phyloP scores from a whole-genome alignment of 64 coral and sea anemone species.

The Cladopsammia gracilis region DNA sequence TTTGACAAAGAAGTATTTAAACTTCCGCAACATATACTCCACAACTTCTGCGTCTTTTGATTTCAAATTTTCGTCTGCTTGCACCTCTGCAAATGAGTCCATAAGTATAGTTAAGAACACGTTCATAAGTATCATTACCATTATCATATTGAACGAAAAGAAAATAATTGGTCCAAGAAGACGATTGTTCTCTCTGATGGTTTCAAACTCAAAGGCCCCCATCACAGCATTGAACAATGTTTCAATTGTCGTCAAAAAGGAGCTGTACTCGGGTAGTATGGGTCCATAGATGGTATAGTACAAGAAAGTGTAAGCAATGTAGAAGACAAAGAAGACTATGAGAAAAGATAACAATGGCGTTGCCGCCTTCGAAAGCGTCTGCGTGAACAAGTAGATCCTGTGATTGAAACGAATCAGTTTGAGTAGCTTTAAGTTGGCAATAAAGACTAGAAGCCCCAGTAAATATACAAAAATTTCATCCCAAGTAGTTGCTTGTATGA shows the following conservation, averaged over 20 bases:
- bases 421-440: slow-evolving; percentile 89
- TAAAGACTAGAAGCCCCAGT: slow-evolving; percentile 82
- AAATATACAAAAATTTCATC: slow-evolving; percentile 88
- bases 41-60: slow-evolving; percentile 76
- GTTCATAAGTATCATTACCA: slow-evolving; percentile 96
- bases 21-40: slow-evolving; percentile 45
- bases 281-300: slow-evolving; percentile 82
- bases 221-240: slow-evolving; percentile 84
- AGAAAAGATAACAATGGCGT: slow-evolving; percentile 83
- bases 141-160: slow-evolving; percentile 92
- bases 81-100: slow-evolving; percentile 89
- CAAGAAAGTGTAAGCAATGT: slow-evolving; percentile 69
- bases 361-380: slow-evolving; percentile 69
- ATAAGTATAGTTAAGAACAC: slow-evolving; percentile 90
- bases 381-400: slow-evolving; percentile 79
- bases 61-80: slow-evolving; percentile 67
- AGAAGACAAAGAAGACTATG: slow-evolving; percentile 84
- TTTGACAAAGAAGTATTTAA: slow-evolving; percentile 56
- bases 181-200: slow-evolving; percentile 64
- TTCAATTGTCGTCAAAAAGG: slow-evolving; percentile 75
- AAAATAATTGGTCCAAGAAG: slow-evolving; percentile 81
- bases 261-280: slow-evolving; percentile 72
- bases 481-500: slow-evolving; percentile 69
- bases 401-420: slow-evolving; percentile 92
- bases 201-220: slow-evolving; percentile 86